A percentile compares a stretch with the other conserved stretches of the same genome.
These are phyloP conservation scores for Ochlodes sylvanus DNA, from an alignment of 2,888 invertebrate species.

Conservation along the genomic window DNA sequence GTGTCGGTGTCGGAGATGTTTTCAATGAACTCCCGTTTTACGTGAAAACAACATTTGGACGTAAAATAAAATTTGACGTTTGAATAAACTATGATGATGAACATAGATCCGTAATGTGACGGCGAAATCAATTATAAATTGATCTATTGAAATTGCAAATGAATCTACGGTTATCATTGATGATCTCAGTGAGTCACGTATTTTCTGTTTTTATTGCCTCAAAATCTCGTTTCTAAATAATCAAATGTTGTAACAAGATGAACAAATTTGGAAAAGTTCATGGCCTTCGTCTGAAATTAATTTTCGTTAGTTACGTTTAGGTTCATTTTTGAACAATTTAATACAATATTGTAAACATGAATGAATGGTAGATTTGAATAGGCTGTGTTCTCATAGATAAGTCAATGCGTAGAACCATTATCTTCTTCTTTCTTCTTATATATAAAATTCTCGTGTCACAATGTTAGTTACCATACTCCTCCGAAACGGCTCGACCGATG, in stretches of 20 bases:
- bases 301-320: neutral
- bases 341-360: too few species aligned
- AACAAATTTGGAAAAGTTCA: constrained; percentile 68
- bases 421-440: too few species aligned
- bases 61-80: too few species aligned
- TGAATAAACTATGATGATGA: too few species aligned
- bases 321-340: too few species aligned
- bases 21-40: constrained; percentile 1
- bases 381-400: too few species aligned
- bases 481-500: too few species aligned
- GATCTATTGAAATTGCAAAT: neutral
- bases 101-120: too few species aligned
- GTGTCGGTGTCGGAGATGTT: constrained; percentile 35
- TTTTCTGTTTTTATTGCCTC: neutral
- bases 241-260: constrained; percentile 57
- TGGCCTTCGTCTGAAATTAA: constrained; percentile 52
- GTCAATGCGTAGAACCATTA: too few species aligned
- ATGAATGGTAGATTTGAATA: too few species aligned
- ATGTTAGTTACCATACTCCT: too few species aligned
- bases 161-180: neutral
- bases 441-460: too few species aligned
- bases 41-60: neutral
- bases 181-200: neutral
- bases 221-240: constrained; percentile 39
- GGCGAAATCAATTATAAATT: neutral